Conservation (phyloP, 2,797 vertebrate species). For the Myotis findleyi region DNA sequence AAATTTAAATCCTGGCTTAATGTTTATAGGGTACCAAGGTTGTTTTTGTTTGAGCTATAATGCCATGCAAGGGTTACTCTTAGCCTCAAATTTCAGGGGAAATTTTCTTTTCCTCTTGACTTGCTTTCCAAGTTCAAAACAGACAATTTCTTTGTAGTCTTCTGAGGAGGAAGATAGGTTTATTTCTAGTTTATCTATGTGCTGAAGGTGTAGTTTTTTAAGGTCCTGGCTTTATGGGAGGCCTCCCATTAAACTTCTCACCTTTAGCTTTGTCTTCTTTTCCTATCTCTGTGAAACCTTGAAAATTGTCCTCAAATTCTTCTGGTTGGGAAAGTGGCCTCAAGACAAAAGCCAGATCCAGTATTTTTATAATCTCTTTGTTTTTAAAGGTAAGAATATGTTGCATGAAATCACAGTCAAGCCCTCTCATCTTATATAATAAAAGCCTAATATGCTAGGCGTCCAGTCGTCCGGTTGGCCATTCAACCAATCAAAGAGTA, state of each 20-base stretch:
- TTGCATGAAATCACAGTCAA: not conserved
- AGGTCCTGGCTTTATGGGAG: constrained; percentile 31
- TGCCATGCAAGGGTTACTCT: not conserved
- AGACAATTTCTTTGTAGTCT: not conserved
- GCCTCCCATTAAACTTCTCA: constrained; percentile 40
- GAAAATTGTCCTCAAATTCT: constrained; percentile 45
- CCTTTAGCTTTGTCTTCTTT: constrained; percentile 40
- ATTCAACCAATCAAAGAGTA: too few species aligned
- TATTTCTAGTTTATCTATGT: constrained; percentile 50
- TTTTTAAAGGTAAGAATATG: constrained; percentile 28
- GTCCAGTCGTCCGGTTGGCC: fast-evolving
- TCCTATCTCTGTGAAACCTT: constrained; percentile 33
- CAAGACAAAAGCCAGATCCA: constrained; percentile 12
- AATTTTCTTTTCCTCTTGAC: not conserved
- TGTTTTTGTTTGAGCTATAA: not conserved
- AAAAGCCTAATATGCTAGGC: too few species aligned
- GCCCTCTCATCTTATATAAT: not conserved
- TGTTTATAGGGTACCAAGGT: not conserved
- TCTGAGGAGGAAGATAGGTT: not conserved
- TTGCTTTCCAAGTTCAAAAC: constrained; percentile 23
- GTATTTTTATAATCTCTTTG: not conserved
- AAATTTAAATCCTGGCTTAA: constrained; percentile 52
- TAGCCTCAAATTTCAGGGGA: not conserved
- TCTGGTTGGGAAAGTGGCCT: constrained; percentile 30
- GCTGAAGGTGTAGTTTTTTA: not conserved